phyloP scores from a whole-genome alignment of 2,888 invertebrate species.

The Orthosia gothica region DNA sequence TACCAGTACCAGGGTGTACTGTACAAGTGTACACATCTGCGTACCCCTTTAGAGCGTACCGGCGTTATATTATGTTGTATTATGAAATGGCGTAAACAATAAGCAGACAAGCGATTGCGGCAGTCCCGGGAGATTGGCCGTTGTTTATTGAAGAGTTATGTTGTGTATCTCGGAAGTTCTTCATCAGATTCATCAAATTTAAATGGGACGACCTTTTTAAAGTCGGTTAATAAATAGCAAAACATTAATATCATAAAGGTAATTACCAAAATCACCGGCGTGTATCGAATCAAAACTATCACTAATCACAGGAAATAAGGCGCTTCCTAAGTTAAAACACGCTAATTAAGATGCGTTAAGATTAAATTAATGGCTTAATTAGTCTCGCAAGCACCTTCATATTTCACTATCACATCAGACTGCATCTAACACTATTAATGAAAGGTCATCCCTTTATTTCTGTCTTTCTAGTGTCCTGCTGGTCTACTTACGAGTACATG shows the following conservation, averaged over 20 bases:
- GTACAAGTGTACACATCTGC: no score
- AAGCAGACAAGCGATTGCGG: no score
- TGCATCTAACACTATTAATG: background rate
- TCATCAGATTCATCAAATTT: no score
- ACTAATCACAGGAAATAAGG: constrained; percentile 51
- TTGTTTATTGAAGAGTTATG: no score
- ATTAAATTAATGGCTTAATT: constrained; percentile 53
- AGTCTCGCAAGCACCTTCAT: constrained; percentile 45
- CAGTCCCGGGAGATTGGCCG: no score
- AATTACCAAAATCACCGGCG: constrained; percentile 27
- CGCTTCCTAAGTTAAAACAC: constrained; percentile 34
- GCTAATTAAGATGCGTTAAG: constrained; percentile 53
- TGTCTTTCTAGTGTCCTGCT: background rate
- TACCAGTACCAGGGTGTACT: no score
- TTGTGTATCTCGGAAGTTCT: no score
- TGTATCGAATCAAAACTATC: constrained; percentile 47
- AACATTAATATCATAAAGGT: constrained; percentile 16
- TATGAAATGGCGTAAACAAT: no score
- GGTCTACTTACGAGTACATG: no score
- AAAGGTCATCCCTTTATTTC: background rate
- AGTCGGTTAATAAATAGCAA: background rate
- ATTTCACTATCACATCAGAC: constrained; percentile 15
- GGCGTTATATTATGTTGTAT: no score
- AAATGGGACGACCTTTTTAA: no score
- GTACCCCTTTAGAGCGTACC: no score